Conservation (phyloP, 2,888 invertebrate species). For the Ectobius pallidus region DNA sequence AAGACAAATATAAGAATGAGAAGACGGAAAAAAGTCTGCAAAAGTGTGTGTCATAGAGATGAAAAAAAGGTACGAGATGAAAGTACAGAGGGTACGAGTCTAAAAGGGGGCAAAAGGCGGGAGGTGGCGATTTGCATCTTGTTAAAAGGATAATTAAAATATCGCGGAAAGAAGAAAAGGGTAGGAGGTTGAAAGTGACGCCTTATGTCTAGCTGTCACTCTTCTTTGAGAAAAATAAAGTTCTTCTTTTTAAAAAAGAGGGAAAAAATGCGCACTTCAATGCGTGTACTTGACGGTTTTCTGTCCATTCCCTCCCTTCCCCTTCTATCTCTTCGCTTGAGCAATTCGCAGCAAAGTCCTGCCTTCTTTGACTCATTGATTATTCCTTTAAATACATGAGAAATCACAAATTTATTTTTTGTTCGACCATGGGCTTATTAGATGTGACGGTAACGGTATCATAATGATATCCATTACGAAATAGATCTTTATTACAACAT, state of each 20-base stretch:
- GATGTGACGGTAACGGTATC: too few species aligned
- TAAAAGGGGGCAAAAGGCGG: constrained; percentile 10
- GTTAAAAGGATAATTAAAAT: constrained; percentile 43
- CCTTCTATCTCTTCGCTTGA: constrained; percentile 4
- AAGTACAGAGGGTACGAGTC: constrained; percentile 10
- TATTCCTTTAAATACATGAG: too few species aligned
- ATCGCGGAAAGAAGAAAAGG: constrained; percentile 36
- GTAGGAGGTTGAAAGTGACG: constrained; percentile 24
- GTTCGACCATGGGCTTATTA: too few species aligned
- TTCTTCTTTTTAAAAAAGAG: neutral
- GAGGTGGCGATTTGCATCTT: constrained; percentile 40
- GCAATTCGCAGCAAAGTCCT: too few species aligned
- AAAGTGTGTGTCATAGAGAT: constrained; percentile 26
- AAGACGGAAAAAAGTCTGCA: neutral
- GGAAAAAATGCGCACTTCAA: constrained; percentile 22
- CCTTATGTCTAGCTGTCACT: constrained; percentile 33
- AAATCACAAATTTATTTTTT: too few species aligned
- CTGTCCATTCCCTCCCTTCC: neutral
- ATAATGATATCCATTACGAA: too few species aligned
- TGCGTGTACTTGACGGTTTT: constrained; percentile 35
- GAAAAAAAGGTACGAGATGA: constrained; percentile 27
- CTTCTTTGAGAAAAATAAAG: neutral
- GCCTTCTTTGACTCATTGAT: too few species aligned
- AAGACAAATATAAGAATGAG: constrained; percentile 30
- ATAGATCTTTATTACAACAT: too few species aligned